phyloP scores from a whole-genome alignment of 1,140 invertebrate species.

The Bombus consobrinus region DNA sequence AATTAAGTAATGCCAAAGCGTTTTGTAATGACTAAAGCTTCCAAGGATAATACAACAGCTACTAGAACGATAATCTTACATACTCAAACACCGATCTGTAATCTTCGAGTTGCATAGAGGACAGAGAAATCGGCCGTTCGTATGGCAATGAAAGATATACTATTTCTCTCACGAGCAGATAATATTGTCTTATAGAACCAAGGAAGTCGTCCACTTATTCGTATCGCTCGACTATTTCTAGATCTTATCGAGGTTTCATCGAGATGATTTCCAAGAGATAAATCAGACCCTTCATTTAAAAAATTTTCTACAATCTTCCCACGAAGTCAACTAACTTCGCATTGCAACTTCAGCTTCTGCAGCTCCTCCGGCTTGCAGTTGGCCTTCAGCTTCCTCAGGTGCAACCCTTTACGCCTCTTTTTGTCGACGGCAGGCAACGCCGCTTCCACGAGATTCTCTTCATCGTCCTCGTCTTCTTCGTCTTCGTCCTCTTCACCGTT shows the following conservation, averaged over 20 bases:
- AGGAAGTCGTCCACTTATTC: background rate
- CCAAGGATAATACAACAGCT: background rate
- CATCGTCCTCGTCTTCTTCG: slow-evolving; percentile 73
- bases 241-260: background rate
- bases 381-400: slow-evolving; percentile 89
- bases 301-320: background rate
- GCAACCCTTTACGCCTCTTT: slow-evolving; percentile 84
- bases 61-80: background rate
- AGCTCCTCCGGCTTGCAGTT: slow-evolving; percentile 92
- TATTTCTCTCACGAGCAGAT: slow-evolving; percentile 3
- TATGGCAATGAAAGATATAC: background rate
- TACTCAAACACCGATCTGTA: background rate
- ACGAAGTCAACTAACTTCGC: slow-evolving; percentile 83
- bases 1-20: background rate
- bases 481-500: slow-evolving; percentile 70
- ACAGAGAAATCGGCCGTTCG: background rate
- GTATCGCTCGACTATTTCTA: background rate
- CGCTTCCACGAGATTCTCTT: slow-evolving; percentile 88
- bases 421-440: slow-evolving; percentile 86
- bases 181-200: background rate
- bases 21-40: background rate
- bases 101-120: background rate
- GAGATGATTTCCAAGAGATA: background rate
- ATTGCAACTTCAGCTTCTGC: slow-evolving; percentile 88
- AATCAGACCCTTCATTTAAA: background rate